Conservation (phyloP, 1,140 invertebrate species). For the Drosophila mojavensis region DNA sequence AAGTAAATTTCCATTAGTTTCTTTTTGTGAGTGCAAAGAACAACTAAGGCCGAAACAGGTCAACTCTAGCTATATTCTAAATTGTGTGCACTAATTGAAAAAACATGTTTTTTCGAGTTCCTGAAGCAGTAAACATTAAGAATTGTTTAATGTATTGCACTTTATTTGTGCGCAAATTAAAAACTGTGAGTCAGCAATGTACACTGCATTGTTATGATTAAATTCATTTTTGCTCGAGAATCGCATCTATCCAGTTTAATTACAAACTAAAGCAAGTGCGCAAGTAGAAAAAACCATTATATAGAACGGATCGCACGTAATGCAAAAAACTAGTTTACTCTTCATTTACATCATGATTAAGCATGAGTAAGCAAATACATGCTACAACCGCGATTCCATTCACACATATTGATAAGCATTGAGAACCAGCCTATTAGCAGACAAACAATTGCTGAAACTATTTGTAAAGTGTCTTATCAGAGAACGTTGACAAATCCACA, state of each 20-base stretch:
- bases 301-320: conserved; percentile 2
- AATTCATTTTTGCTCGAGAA: neutral
- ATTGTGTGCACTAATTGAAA: too few species aligned
- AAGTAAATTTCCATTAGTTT: too few species aligned
- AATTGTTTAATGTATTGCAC: neutral
- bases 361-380: conserved; percentile 27
- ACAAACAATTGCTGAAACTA: neutral
- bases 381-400: neutral
- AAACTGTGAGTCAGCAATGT: neutral
- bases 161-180: neutral
- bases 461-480: conserved; percentile 20
- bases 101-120: too few species aligned
- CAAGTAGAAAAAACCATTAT: neutral
- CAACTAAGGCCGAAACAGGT: too few species aligned
- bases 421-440: conserved; percentile 2
- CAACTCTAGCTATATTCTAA: too few species aligned
- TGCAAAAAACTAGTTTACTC: too few species aligned
- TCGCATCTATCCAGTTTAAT: neutral
- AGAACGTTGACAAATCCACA: conserved; percentile 17
- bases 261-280: conserved; percentile 9
- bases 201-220: neutral
- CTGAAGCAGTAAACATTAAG: too few species aligned
- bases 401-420: conserved; percentile 26
- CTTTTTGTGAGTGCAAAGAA: too few species aligned
- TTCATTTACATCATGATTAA: conserved; percentile 1